A percentile compares a stretch with the other conserved stretches of the same genome.
Evolutionary conservation across 2,888 invertebrate genomes (phyloP).

Genomic region (Frankliniella fusca): DNA sequence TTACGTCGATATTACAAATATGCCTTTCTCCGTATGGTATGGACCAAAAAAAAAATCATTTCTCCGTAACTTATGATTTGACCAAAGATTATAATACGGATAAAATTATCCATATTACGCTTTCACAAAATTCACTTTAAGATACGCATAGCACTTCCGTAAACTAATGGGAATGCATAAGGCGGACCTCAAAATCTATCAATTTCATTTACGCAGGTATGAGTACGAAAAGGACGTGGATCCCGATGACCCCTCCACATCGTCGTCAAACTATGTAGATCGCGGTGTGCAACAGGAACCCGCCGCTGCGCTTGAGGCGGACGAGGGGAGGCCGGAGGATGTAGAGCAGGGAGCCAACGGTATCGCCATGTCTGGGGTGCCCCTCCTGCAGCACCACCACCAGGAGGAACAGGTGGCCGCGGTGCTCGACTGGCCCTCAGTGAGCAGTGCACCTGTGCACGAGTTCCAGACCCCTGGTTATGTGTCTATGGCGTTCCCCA

Average conservation of each 20-base stretch:
- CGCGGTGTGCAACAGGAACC: too few species aligned
- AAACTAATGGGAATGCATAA: too few species aligned
- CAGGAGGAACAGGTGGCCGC: slow-evolving; percentile 16
- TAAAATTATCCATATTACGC: too few species aligned
- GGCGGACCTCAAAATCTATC: too few species aligned
- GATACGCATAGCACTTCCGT: too few species aligned
- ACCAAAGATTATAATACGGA: too few species aligned
- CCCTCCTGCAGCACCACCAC: neutral
- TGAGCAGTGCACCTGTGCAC: slow-evolving; percentile 14
- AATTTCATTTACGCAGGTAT: too few species aligned
- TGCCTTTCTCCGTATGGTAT: too few species aligned
- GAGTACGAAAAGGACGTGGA: neutral
- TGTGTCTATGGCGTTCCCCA: slow-evolving; percentile 34
- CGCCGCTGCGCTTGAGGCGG: neutral
- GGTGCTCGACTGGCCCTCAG: neutral
- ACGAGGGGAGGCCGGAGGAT: neutral
- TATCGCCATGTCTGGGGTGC: neutral
- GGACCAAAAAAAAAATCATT: too few species aligned
- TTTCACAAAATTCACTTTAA: too few species aligned
- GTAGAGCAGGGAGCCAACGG: neutral
- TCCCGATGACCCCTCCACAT: neutral
- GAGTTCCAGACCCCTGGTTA: slow-evolving; percentile 33
- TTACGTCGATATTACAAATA: too few species aligned
- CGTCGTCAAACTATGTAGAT: neutral
- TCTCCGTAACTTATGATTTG: too few species aligned